A percentile compares a stretch with the other conserved stretches of the same genome.
phyloP scores from a whole-genome alignment of 2,888 invertebrate genomes.

The Temnothorax unifasciatus region DNA sequence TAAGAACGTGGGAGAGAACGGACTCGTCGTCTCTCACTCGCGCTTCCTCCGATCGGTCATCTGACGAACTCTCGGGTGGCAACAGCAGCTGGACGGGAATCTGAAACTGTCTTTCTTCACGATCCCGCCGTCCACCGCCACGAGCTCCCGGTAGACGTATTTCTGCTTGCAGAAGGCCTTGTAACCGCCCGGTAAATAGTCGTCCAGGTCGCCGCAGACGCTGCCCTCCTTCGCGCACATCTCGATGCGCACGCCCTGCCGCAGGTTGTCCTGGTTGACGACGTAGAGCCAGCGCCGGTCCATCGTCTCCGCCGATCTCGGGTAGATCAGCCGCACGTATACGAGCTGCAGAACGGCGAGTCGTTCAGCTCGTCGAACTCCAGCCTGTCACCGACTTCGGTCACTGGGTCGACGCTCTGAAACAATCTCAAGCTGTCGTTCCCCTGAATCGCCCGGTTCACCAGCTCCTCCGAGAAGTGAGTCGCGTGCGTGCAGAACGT shows the following conservation, averaged over 20 bases:
- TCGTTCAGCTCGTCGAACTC: neutral
- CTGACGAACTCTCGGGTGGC: neutral
- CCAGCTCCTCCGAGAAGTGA: neutral
- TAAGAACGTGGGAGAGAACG: neutral
- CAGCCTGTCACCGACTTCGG: neutral
- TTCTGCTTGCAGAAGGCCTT: neutral
- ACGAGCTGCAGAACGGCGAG: neutral
- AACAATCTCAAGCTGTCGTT: neutral
- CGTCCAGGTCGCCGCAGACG: neutral
- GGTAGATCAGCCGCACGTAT: neutral
- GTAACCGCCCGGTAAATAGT: neutral
- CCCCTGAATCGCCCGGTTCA: neutral
- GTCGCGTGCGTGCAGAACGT: neutral
- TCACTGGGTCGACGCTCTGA: neutral
- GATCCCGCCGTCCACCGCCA: neutral
- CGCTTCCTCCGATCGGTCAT: neutral
- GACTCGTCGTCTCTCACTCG: neutral
- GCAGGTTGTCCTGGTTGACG: slow-evolving; percentile 7
- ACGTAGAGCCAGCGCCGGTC: neutral
- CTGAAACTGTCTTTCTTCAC: neutral
- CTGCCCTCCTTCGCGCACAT: neutral
- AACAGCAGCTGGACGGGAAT: neutral
- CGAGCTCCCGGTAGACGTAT: neutral
- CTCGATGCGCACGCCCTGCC: neutral
- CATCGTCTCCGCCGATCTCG: neutral